Evolutionary conservation across 2,113 vertebrate species (phyloP).

Genomic region (Rhabdornis inornatus): DNA sequence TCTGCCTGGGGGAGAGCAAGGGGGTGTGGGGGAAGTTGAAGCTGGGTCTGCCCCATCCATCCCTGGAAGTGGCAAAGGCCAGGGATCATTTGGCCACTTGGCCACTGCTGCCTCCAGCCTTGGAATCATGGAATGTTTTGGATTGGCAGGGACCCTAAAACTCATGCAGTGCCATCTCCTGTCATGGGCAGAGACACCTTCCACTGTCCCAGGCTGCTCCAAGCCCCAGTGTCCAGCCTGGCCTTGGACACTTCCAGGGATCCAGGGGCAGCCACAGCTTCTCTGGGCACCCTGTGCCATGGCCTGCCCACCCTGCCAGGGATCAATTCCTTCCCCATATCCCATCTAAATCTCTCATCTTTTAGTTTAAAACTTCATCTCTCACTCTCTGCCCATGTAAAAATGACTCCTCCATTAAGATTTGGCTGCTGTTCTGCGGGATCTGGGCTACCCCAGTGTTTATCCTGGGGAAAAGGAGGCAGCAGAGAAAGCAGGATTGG

Average conservation of each 20-base stretch:
- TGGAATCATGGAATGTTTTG: background rate
- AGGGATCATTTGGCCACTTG: background rate
- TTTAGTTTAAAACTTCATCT: background rate
- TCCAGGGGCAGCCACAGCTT: background rate
- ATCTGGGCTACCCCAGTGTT: accelerated
- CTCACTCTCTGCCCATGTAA: background rate
- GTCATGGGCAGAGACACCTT: background rate
- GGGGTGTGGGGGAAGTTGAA: too few relatives aligned
- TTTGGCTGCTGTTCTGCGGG: background rate
- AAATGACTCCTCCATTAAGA: background rate
- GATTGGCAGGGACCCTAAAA: accelerated
- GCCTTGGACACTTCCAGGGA: background rate
- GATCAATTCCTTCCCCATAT: background rate
- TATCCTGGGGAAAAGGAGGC: background rate
- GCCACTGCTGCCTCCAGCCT: background rate
- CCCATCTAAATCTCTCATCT: background rate
- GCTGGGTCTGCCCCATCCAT: background rate
- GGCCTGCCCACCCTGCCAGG: background rate
- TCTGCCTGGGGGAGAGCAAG: background rate
- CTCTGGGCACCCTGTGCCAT: background rate
- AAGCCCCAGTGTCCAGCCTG: background rate
- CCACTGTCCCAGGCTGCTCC: background rate
- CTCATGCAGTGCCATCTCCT: accelerated
- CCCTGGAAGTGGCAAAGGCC: background rate
- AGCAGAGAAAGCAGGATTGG: background rate